phyloP scores from a whole-genome alignment of 2,797 vertebrate genomes.

The Crypturellus tataupa region DNA sequence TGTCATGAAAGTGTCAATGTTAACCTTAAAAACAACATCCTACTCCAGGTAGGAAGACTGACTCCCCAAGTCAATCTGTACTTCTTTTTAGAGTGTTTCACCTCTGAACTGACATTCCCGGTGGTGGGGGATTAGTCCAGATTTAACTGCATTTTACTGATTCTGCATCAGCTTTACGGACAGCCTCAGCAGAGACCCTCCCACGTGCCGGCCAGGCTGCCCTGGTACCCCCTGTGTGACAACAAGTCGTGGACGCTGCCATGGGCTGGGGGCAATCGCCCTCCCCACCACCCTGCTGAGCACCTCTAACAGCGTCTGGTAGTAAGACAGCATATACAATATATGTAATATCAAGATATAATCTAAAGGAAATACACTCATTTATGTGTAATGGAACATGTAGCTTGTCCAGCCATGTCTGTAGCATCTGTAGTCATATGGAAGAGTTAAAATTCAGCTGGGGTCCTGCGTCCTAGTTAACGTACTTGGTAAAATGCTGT shows the following conservation, averaged over 20 bases:
- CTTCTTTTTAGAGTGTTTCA: background rate
- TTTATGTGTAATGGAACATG: background rate
- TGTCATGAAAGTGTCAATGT: background rate
- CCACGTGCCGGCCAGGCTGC: background rate
- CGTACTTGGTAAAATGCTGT: background rate
- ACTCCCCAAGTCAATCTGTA: background rate
- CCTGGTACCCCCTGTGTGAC: fast-evolving
- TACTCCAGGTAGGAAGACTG: background rate
- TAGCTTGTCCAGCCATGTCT: background rate
- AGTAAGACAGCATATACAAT: background rate
- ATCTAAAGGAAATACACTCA: background rate
- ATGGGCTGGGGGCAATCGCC: background rate
- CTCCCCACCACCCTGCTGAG: background rate
- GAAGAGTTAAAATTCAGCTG: background rate
- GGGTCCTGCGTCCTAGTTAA: background rate
- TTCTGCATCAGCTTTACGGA: background rate
- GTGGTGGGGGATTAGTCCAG: background rate
- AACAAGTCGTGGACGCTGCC: background rate
- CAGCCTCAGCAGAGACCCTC: background rate
- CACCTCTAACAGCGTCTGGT: background rate
- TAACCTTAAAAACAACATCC: background rate
- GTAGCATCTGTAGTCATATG: background rate
- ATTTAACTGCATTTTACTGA: background rate
- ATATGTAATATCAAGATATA: background rate
- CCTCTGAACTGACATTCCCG: background rate